Evolutionary conservation across 2,113 vertebrate genomes (phyloP), one percentile per base, ranked within the genome.

Genomic region (Falcunculus frontatus): DNA sequence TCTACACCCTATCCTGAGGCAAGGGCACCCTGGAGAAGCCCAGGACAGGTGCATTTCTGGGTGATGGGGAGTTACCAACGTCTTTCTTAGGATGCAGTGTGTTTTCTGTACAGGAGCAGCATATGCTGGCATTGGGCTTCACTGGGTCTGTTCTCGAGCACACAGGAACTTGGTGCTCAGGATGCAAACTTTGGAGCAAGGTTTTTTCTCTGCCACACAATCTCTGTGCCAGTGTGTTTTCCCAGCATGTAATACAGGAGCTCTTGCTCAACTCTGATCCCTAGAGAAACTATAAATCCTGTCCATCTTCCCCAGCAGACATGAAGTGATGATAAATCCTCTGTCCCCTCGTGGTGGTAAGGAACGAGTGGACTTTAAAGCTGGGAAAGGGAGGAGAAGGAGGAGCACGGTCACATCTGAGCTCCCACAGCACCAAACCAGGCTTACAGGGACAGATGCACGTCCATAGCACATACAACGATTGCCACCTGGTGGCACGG

Each of bases 401-500:
- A 85, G n/a, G 37, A 73, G 30, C 32, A 62, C 3, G 7, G 65
- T 35, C 25, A 39, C 62, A 13, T 32, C 53, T 16, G 74, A 82
- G 29, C 16, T 60, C 33, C 30, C 44, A 19, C 26, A 41, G 35
- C 49, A 33, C 30, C 23, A 53, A 60, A 21, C 13, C 68, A 30
- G 63, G 29, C 25, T 76, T 7, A 1, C 4, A 33, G 1, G 22
- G 32, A 25, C 23, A 44, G 53, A 53, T 0, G 13, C n/a, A 26
- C 0, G 17, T 17, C n/a, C 6, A 7, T 46, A 79, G 75, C 59
- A 69, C 46, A 17, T 32, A 46, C 60, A 42, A 4, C 1, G 53
- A 88, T 92, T 94, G 96, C 95, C 94, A 94, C 79, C 94, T 95
- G 59, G 82, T 90, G 96, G 92, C 55, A 35, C 5, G 13, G 59